Percentiles rank a stretch among this genome's conserved stretches.
Evolutionary conservation across 2,888 invertebrate species (phyloP).

Genomic region (Agrochola macilenta): DNA sequence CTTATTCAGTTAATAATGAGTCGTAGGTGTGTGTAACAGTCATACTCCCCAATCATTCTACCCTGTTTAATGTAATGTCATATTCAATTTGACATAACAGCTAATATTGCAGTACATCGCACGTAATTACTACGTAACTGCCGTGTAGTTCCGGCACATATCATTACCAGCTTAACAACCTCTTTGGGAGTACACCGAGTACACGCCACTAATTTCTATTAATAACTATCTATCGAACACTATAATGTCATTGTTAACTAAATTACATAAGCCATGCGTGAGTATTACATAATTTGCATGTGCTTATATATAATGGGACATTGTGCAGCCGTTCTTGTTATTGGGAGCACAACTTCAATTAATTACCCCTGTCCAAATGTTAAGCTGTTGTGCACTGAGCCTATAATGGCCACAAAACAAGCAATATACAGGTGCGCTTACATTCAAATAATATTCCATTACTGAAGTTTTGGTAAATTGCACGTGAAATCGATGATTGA

Average conservation of each 20-base stretch:
- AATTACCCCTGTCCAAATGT: slow-evolving; percentile 81
- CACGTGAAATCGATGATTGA: slow-evolving; percentile 81
- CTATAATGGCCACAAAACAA: slow-evolving; percentile 66
- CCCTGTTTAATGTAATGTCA: slow-evolving; percentile 38
- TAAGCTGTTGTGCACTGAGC: slow-evolving; percentile 76
- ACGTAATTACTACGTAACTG: slow-evolving; percentile 53
- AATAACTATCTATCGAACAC: slow-evolving; percentile 62
- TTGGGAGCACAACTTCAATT: slow-evolving; percentile 75
- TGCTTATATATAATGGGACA: slow-evolving; percentile 49
- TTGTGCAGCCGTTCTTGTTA: slow-evolving; percentile 66
- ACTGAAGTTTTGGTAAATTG: slow-evolving; percentile 75
- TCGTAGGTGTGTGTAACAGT: background rate
- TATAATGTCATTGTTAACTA: slow-evolving; percentile 62
- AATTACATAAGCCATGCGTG: slow-evolving; percentile 62
- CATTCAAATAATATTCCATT: slow-evolving; percentile 65
- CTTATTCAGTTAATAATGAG: background rate
- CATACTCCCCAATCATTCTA: background rate
- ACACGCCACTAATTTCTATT: slow-evolving; percentile 72
- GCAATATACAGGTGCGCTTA: slow-evolving; percentile 56
- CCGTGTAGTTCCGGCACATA: slow-evolving; percentile 48
- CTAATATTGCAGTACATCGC: slow-evolving; percentile 35
- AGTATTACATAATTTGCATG: slow-evolving; percentile 62
- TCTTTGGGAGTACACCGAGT: slow-evolving; percentile 65
- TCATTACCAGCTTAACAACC: slow-evolving; percentile 59
- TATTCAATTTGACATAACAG: slow-evolving; percentile 48